These are phyloP conservation scores for Clanis bilineata DNA, from an alignment of 2,888 invertebrate species.

Conservation along the genomic window DNA sequence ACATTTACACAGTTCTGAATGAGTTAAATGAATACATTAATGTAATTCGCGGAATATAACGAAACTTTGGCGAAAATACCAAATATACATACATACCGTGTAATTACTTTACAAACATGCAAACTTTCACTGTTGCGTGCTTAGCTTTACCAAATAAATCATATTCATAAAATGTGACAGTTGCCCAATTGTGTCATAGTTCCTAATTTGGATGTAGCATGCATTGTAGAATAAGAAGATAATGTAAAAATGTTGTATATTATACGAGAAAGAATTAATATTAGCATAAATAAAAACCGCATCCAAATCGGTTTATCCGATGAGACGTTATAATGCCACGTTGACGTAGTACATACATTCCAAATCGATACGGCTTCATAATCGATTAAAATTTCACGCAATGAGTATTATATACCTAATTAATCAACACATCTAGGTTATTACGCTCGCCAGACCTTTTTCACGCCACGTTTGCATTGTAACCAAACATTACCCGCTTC, in stretches of 20 bases:
- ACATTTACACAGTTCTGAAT: neutral
- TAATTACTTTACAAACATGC: neutral
- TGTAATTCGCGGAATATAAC: neutral
- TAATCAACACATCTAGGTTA: slow-evolving; percentile 50
- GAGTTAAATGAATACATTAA: neutral
- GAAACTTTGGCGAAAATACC: neutral
- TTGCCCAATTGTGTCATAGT: neutral
- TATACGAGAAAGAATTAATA: neutral
- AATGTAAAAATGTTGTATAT: no score
- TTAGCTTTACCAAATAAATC: neutral
- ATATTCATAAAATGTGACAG: neutral
- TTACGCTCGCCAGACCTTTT: slow-evolving; percentile 56
- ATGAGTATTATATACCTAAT: slow-evolving; percentile 11
- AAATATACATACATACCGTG: neutral
- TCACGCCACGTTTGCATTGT: slow-evolving; percentile 56
- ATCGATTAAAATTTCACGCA: neutral
- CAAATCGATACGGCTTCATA: no score
- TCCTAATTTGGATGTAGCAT: neutral
- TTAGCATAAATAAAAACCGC: no score
- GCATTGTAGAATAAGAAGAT: no score
- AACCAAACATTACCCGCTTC: slow-evolving; percentile 51
- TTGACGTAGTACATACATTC: no score
- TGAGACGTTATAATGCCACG: no score
- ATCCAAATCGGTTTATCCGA: no score
- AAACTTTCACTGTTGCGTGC: neutral